Evolutionary conservation across 2,113 vertebrate species (phyloP), one percentile per base, ranked within the genome.

Genomic region (Stegastes partitus): DNA sequence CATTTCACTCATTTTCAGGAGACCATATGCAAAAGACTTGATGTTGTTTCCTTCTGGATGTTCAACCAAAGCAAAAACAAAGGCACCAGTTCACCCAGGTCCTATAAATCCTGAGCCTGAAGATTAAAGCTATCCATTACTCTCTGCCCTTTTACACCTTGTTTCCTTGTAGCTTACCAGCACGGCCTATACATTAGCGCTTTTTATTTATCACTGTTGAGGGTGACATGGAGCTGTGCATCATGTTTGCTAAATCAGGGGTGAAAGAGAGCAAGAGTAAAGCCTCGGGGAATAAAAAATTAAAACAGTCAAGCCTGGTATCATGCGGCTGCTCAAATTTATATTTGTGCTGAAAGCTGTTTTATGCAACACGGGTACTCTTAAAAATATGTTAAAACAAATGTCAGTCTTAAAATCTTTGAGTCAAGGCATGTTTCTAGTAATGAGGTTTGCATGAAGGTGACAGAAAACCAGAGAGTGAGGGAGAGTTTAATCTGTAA

Each of bases 191-290:
- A 63, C 63, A 50, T 51, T 67, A 22, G 11, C 19, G 53, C n/a
- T 47, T 63, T 69, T 53, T 79, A 64, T 81, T 68, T 59, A 64
- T 79, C 53, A 76, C 61, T 50, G 49, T 44, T 59, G 19, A 61
- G 58, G 34, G 42, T 45, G 56, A 80, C 42, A 58, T n/a, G 19
- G 55, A 71, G 74, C 61, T 56, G 22, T 54, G 68, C 64, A 69
- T 76, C 45, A 61, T 82, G 59, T 80, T 72, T 74, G 25, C 55
- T 74, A 72, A 84, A 82, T 81, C 74, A 37, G 44, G 21, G 14
- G 44, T 45, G 47, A 74, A 84, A 68, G 57, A 56, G 31, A 66
- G 50, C 23, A 50, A 70, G 53, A 71, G 22, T 49, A 55, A 77
- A 59, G 69, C 68, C 68, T 31, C 21, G 12, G 55, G 67, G 78